A percentile compares a stretch with the other conserved stretches of the same genome.
phyloP scores from a whole-genome alignment of 35 echinoderm and acorn worm species.

The Apostichopus parvimensis region DNA sequence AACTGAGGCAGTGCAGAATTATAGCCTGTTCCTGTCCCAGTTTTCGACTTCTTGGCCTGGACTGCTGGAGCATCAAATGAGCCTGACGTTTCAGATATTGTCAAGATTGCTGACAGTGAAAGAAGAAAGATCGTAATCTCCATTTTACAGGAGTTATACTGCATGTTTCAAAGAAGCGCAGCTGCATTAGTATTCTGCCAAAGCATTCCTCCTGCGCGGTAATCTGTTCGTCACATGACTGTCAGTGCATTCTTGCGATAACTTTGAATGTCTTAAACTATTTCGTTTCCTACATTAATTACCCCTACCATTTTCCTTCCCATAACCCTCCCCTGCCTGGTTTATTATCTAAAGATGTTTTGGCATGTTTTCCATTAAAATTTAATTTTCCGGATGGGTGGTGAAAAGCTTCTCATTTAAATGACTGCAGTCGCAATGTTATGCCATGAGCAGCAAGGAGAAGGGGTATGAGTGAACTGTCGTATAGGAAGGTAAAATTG shows the following conservation, averaged over 20 bases:
- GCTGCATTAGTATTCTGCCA: constrained; percentile 38
- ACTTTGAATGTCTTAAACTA: too few relatives aligned
- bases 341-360: too few relatives aligned
- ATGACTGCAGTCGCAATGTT: too few relatives aligned
- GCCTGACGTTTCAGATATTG: constrained; percentile 21
- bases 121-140: constrained; percentile 42
- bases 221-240: constrained; percentile 77
- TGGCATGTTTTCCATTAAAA: too few relatives aligned
- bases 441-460: too few relatives aligned
- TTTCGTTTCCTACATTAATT: too few relatives aligned
- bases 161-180: constrained; percentile 25
- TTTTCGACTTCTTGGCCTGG: constrained; percentile 58
- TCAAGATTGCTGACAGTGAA: constrained; percentile 16
- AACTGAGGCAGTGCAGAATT: constrained; percentile 11
- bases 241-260: background rate
- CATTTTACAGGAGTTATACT: constrained; percentile 48
- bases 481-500: too few relatives aligned
- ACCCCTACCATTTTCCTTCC: too few relatives aligned
- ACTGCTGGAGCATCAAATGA: constrained; percentile 38
- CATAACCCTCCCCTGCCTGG: too few relatives aligned
- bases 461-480: too few relatives aligned
- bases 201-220: constrained; percentile 71
- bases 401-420: too few relatives aligned
- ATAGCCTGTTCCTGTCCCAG: constrained; percentile 17
- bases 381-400: too few relatives aligned